Base-by-base conservation (phyloP, 2,888 invertebrate species). In the Aradus depressus region DNA sequence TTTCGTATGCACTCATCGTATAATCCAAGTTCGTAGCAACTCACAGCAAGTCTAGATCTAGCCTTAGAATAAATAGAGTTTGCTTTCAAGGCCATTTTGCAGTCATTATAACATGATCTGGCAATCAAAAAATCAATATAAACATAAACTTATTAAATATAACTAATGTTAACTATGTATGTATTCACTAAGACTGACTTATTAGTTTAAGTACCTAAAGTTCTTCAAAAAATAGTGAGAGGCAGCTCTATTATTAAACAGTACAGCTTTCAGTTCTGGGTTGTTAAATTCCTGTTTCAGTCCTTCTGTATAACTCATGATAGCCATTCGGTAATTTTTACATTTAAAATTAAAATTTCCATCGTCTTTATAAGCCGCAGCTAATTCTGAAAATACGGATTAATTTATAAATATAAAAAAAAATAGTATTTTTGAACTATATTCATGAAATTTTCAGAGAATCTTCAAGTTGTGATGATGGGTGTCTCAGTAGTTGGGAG, bases 261-360 rank as follows among this genome's bases (percentile, higher is more conserved):
- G 72, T 53, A 81, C 80, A 5, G 92, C 83, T 64, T 86, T 81
- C 1, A 93, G 67, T 58, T 84, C 79, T 56, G 75, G 70, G 58
- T 83, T 73, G 0, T 72, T 69, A 66, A 85, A 85, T 62, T 81
- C 81, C 2, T 77, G 73, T 67, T 81, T 85, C 34, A 97, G 77
- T 1, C 89, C 97, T 68, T 92, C 91, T 0, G 90, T 88, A 65
- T 95, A 95, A 49, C 84, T 81, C 48, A 84, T 69, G 54, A 92
- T 80, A 1, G 95, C 90, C 65, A 90, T 73, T 56, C 89, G 75
- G 65, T 93, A 98, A 64, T 96, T 93, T 66, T 90, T 93, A 63
- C 84, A 80, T 64, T 92, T 89, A 66, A 92, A 95, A 68, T 95
- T 88, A 60, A 86, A 86, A 67, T 95, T 95, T 0, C 97, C 98